A percentile compares a stretch with the other conserved stretches of the same genome.
Conservation (phyloP, 1,140 invertebrate genomes). For the Frieseomelitta varia region DNA sequence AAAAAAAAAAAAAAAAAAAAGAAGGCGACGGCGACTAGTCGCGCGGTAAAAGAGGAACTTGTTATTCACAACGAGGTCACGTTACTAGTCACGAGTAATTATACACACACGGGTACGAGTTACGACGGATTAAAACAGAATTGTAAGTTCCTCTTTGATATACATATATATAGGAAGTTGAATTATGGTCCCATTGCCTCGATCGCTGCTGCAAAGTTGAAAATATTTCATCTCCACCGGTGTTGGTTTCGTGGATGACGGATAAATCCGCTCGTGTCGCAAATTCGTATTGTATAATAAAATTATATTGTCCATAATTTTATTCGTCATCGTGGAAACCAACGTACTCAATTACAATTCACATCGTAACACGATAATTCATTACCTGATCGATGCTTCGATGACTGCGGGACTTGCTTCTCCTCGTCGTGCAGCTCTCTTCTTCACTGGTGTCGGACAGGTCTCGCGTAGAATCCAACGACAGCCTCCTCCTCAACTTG, state of each 20-base stretch:
- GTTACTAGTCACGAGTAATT: constrained; percentile 6
- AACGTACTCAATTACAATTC: background rate
- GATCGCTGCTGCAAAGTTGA: background rate
- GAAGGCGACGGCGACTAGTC: background rate
- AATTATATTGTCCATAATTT: background rate
- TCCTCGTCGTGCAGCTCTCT: constrained; percentile 78
- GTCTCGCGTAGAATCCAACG: constrained; percentile 87
- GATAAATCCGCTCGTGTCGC: background rate
- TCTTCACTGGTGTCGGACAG: constrained; percentile 87
- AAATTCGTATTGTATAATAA: too few species aligned
- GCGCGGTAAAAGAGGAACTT: constrained; percentile 30
- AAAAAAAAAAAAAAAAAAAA: too few species aligned
- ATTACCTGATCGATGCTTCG: constrained; percentile 86
- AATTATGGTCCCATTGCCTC: background rate
- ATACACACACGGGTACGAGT: constrained; percentile 18
- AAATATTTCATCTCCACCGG: background rate
- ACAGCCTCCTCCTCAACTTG: constrained; percentile 84
- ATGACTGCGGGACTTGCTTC: constrained; percentile 84
- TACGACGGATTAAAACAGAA: constrained; percentile 10
- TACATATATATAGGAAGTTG: too few species aligned
- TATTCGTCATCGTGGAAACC: constrained; percentile 4
- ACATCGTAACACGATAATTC: background rate
- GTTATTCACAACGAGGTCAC: constrained; percentile 42
- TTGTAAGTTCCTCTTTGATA: constrained; percentile 42
- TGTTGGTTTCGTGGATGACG: background rate